phyloP scores from a whole-genome alignment of 2,888 invertebrate species.

The Tiliacea aurago region DNA sequence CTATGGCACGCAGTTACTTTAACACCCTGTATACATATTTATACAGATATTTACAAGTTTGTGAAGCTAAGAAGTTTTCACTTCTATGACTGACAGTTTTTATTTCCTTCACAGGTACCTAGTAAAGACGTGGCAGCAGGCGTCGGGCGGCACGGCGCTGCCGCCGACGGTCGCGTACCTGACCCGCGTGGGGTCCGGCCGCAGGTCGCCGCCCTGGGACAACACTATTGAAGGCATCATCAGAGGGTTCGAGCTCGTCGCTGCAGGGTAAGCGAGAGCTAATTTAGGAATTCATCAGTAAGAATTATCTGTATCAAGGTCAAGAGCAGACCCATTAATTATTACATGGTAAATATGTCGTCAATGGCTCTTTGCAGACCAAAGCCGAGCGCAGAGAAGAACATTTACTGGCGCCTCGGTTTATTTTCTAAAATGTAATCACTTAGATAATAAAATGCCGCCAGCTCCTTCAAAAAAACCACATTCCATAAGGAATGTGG shows the following conservation, averaged over 20 bases:
- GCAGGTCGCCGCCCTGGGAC: conserved; percentile 83
- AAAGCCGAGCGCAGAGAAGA: not conserved
- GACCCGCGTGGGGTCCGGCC: conserved; percentile 69
- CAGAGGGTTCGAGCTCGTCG: conserved; percentile 91
- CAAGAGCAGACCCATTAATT: not conserved
- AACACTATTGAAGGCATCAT: conserved; percentile 90
- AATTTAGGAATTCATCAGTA: not conserved
- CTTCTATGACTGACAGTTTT: no score
- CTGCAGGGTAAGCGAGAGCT: conserved; percentile 88
- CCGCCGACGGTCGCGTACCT: conserved; percentile 94
- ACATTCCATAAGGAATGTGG: no score
- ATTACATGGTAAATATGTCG: not conserved
- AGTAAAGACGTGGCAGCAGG: conserved; percentile 94
- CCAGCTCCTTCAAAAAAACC: no score
- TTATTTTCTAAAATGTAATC: no score
- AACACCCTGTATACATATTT: no score
- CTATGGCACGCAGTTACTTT: no score
- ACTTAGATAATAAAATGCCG: no score
- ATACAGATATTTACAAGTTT: no score
- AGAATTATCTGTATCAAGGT: not conserved
- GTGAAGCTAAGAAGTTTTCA: no score
- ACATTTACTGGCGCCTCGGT: not conserved
- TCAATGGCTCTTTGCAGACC: not conserved
- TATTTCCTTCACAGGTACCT: conserved; percentile 89
- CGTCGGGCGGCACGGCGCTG: conserved; percentile 90